These are phyloP conservation scores for Chaetodon trifascialis DNA, from an alignment of 2,113 vertebrate species.

Conservation along the genomic window DNA sequence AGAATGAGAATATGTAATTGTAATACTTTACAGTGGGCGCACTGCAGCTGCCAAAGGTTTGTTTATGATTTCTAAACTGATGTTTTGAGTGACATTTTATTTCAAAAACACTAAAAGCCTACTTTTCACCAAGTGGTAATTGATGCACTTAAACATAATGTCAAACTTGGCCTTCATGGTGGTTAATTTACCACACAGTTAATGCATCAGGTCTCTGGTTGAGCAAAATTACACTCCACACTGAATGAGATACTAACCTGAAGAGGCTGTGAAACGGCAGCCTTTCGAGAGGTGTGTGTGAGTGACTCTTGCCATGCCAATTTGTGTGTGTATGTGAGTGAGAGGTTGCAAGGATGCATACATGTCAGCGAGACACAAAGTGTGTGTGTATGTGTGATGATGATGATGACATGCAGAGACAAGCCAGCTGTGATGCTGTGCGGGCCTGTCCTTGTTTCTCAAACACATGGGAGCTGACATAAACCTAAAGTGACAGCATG, in stretches of 20 bases:
- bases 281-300: not conserved
- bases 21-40: not conserved
- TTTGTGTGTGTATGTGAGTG: constrained; percentile 1
- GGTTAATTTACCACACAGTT: not conserved
- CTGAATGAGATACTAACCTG: not conserved
- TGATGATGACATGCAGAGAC: constrained; percentile 44
- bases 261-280: constrained; percentile 9
- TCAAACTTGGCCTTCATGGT: not conserved
- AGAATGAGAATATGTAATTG: constrained; percentile 1
- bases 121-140: not conserved
- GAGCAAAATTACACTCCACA: not conserved
- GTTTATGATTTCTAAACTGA: not conserved
- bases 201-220: not conserved
- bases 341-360: not conserved
- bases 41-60: not conserved
- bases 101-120: not conserved
- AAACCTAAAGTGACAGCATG: constrained; percentile 60
- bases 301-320: not conserved
- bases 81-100: not conserved
- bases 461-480: constrained; percentile 28
- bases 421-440: constrained; percentile 34
- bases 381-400: constrained; percentile 12
- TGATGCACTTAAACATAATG: not conserved
- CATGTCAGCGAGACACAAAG: constrained; percentile 8
- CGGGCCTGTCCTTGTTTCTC: constrained; percentile 48